Conservation (phyloP, 2,888 invertebrate species). For the Brenthis hecate region DNA sequence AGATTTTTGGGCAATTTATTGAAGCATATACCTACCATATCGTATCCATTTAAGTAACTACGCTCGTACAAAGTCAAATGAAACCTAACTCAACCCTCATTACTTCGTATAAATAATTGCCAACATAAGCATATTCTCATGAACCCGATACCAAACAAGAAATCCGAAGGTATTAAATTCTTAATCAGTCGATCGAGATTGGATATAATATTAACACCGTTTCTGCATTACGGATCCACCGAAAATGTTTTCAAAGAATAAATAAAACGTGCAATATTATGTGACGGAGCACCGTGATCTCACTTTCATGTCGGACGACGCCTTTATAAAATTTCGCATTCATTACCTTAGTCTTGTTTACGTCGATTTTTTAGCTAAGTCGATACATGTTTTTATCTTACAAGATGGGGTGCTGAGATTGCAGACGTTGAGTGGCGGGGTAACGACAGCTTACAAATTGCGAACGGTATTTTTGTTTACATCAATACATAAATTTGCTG, state of each 20-base stretch:
- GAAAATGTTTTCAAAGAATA: conserved; percentile 58
- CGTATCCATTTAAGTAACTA: conserved; percentile 23
- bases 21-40: background rate
- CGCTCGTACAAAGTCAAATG: conserved; percentile 33
- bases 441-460: conserved; percentile 63
- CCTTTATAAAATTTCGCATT: conserved; percentile 66
- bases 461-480: conserved; percentile 50
- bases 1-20: conserved; percentile 21
- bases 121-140: conserved; percentile 40
- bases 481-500: conserved; percentile 9
- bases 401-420: conserved; percentile 72
- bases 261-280: conserved; percentile 71
- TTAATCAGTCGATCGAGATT: conserved; percentile 62
- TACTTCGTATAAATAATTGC: conserved; percentile 39
- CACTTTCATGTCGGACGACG: conserved; percentile 57
- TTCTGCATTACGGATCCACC: conserved; percentile 68
- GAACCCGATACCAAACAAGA: conserved; percentile 40
- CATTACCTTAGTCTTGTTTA: conserved; percentile 60
- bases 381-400: conserved; percentile 61
- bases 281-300: conserved; percentile 61
- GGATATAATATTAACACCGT: conserved; percentile 70
- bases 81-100: conserved; percentile 40
- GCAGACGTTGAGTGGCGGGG: conserved; percentile 55
- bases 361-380: conserved; percentile 64
- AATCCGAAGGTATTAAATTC: conserved; percentile 59